Evolutionary conservation across 37 sponge, comb jelly and placozoan species (phyloP), one percentile per base, ranked within the genome.

Genomic region (Lycopodina hypogea): DNA sequence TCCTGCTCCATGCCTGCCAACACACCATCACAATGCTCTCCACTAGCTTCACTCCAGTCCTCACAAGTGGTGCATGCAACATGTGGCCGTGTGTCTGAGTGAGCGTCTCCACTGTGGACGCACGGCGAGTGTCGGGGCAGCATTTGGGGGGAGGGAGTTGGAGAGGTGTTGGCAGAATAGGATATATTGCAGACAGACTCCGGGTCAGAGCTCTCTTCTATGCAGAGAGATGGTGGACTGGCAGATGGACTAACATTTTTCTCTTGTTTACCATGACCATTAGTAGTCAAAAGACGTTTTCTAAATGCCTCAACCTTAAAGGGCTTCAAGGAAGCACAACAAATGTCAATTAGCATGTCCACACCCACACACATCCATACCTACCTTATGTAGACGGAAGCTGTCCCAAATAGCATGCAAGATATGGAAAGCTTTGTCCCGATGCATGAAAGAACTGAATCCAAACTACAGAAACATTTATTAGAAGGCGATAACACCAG

Each of bases 351-450:
- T 53, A 6, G 60, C 60, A 23, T 59, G 48, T 12, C 48, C 48
- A 9, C 9, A 4, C 48, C 4, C 14, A 58, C 4, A 4, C 4
- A 19, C 3, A 24, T 19, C 59, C 59, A 58, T 58, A 79, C 75
- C 65, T 42, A 89, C 90, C 38, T 84, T 61, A 35, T 40, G 75
- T 39, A 34, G 40, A 21, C 75, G 7, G 59, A 39, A 42, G 52
- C 81, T 85, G 53, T 81, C 33, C 90, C 90, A 90, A 8, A 85
- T 69, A 17, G 52, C 52, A 11, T 76, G 59, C 15, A 85, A 15
- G 19, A 71, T 60, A 0, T 64, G 66, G 38, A 50, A 90, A 1
- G 79, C n/a, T 23, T 69, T 56, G 71, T 85, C 83, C 2, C 90
- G 74, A 41, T 81, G 78, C 14, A 40, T 55, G 30, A 90, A 81